Base-by-base conservation (phyloP, 2,113 vertebrate genomes). In the Mesitornis unicolor region DNA sequence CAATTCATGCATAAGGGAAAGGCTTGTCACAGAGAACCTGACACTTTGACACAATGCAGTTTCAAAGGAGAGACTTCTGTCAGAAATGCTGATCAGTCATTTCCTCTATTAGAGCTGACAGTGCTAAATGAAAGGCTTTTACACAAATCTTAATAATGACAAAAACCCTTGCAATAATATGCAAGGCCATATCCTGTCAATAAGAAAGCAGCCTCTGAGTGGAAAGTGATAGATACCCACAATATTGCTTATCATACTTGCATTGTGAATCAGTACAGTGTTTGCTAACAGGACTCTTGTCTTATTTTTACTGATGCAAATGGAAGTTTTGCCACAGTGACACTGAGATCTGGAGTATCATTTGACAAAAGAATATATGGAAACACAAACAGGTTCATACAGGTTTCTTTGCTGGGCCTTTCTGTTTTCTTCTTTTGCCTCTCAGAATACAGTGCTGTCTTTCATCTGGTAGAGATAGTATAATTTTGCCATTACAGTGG, bases 71-170 rank as follows among this genome's bases (percentile, higher is more conserved):
- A 93, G 33, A 78, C 61, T 94, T 94, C 73, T 96, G 94, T 91
- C 94, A 96, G 93, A 94, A 16, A 17, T 68, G 61, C 57, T 91
- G 92, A 96, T 95, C 79, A 96, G 63, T 89, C 70, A 47, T 92
- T 87, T 78, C 47, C 50, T 43, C 76, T 92, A 84, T 87, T 96
- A 95, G 67, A 95, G 60, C 45, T 97, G 96, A 94, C 91, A 95
- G 71, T 60, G 43, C 50, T 94, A 97, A 97, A 97, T 95, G 81
- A 96, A 97, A 95, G 79, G 47, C 87, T 95, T 97, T 96, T 91
- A 91, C 42, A 74, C 63, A 90, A 95, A 93, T 83, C 57, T 91
- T 96, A 96, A 94, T 87, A 36, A 82, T 68, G 78, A 80, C 53
- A 90, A 94, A 97, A 96, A 1, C 42, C 33, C 53, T 69, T 43